Percentiles rank a stretch among this genome's conserved stretches.
These are phyloP conservation scores for Tetropium fuscum DNA, from an alignment of 2,888 invertebrate species.

Conservation along the genomic window DNA sequence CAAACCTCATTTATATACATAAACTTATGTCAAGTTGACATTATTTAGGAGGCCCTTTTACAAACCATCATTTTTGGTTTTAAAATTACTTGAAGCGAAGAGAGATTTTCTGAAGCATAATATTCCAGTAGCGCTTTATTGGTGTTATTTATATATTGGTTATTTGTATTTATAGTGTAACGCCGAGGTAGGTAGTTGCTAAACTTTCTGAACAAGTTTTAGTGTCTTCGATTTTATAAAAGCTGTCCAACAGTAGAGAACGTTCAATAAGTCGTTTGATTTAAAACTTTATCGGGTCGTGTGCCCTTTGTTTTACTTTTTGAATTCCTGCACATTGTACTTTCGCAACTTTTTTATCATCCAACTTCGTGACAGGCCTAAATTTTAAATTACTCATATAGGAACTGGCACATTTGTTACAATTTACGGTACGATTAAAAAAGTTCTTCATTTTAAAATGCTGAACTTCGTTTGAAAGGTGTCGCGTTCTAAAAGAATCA, in stretches of 20 bases:
- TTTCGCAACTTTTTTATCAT: conserved; percentile 36
- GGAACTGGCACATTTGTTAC: no score
- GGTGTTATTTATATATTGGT: conserved; percentile 13
- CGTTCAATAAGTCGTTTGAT: conserved; percentile 30
- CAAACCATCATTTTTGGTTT: no score
- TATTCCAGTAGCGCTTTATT: no score
- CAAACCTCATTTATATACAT: no score
- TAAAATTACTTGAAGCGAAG: no score
- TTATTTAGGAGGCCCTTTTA: no score
- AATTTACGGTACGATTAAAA: no score
- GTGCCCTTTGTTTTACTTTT: conserved; percentile 42
- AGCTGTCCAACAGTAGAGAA: conserved; percentile 25
- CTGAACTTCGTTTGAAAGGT: no score
- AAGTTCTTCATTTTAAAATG: no score
- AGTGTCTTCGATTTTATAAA: conserved; percentile 26
- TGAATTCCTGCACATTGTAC: conserved; percentile 38
- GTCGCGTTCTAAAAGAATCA: no score
- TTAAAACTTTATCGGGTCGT: conserved; percentile 33
- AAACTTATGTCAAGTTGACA: no score
- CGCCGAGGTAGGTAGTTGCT: not conserved
- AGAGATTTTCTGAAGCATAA: no score
- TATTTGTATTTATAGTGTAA: conserved; percentile 12
- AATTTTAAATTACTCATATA: conserved; percentile 34
- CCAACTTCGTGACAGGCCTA: conserved; percentile 33
- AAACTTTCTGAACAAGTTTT: conserved; percentile 23